Conservation (phyloP, 2,113 vertebrate genomes). For the Scophthalmus maximus region DNA sequence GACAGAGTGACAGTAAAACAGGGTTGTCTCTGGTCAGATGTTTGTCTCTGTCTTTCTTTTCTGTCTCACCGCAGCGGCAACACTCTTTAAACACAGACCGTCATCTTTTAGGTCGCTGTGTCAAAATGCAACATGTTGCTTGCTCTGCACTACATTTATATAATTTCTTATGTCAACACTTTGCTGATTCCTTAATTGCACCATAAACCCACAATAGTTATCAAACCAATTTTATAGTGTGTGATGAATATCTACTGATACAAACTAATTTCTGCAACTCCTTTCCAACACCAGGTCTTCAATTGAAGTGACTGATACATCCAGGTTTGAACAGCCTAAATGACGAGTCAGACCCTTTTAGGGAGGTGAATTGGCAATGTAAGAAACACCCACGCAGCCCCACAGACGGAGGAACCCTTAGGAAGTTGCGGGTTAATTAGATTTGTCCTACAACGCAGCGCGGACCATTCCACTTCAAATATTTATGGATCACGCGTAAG, state of each 20-base stretch:
- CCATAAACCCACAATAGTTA: slow-evolving; percentile 14
- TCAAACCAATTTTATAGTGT: slow-evolving; percentile 11
- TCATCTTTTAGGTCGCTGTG: slow-evolving; percentile 30
- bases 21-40: slow-evolving; percentile 26
- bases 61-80: slow-evolving; percentile 54
- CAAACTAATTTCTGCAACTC: slow-evolving; percentile 3
- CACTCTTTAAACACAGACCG: slow-evolving; percentile 33
- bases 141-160: slow-evolving; percentile 27
- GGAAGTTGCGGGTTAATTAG: slow-evolving; percentile 82
- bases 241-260: background rate
- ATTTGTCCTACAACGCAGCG: slow-evolving; percentile 79
- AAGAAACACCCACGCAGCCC: slow-evolving; percentile 59
- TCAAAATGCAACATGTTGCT: slow-evolving; percentile 44
- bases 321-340: slow-evolving; percentile 51
- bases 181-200: background rate
- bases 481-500: slow-evolving; percentile 83
- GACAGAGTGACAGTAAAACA: slow-evolving; percentile 30
- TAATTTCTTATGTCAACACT: slow-evolving; percentile 32
- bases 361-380: slow-evolving; percentile 55
- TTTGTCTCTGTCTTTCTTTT: slow-evolving; percentile 43
- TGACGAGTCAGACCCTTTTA: slow-evolving; percentile 68
- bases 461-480: slow-evolving; percentile 82
- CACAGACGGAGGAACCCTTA: slow-evolving; percentile 66
- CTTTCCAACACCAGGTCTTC: slow-evolving; percentile 27
- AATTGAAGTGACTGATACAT: slow-evolving; percentile 39